Evolutionary conservation across 2,888 invertebrate species (phyloP).

Genomic region (Crossocerus cetratus): DNA sequence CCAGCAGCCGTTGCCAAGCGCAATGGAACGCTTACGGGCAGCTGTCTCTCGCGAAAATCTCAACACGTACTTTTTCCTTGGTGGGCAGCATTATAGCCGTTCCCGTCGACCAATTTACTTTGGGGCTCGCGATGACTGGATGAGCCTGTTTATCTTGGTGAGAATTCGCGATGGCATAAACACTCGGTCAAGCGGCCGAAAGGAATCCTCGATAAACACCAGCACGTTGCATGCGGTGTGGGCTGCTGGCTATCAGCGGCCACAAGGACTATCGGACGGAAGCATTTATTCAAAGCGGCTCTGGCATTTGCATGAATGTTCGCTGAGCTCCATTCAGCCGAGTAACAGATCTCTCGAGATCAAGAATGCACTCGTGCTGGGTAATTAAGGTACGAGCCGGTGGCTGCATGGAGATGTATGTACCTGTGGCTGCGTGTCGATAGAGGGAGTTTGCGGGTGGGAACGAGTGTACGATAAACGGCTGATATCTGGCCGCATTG

Average conservation of each 20-base stretch:
- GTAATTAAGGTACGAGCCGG: slow-evolving; percentile 36
- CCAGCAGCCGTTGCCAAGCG: slow-evolving; percentile 19
- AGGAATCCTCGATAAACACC: no score
- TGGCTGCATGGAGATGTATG: slow-evolving; percentile 7
- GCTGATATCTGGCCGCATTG: no score
- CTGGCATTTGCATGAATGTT: neutral
- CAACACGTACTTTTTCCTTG: slow-evolving; percentile 25
- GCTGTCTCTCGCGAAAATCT: slow-evolving; percentile 8
- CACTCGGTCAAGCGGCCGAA: no score
- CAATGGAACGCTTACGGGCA: slow-evolving; percentile 34
- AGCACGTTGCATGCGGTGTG: no score
- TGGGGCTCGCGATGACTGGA: neutral
- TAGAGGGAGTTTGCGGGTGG: no score
- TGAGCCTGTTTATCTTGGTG: no score
- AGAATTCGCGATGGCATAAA: no score
- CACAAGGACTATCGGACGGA: neutral
- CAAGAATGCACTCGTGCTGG: neutral
- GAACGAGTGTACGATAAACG: no score
- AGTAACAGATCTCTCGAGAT: neutral
- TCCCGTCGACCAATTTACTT: neutral
- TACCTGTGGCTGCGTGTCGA: neutral
- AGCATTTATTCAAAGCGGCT: neutral
- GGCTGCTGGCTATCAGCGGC: no score
- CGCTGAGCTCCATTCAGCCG: neutral
- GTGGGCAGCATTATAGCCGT: neutral